phyloP scores from a whole-genome alignment of 2,113 vertebrate genomes.

The Turnix velox region DNA sequence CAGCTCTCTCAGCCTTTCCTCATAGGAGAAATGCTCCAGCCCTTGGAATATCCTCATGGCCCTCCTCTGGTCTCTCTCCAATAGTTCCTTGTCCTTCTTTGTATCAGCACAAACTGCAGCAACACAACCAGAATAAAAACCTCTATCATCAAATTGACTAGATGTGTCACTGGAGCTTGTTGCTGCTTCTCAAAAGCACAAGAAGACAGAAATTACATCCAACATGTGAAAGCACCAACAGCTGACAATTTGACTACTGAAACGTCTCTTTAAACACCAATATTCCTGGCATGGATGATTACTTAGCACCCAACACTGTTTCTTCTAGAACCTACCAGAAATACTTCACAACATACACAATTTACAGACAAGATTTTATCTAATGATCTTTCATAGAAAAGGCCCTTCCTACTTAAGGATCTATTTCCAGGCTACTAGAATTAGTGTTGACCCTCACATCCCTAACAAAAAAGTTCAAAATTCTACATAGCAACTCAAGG shows the following conservation, averaged over 20 bases:
- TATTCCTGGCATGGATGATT: background rate
- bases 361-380: background rate
- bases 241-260: background rate
- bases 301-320: background rate
- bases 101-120: background rate
- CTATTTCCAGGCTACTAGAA: background rate
- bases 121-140: background rate
- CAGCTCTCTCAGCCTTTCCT: too few relatives aligned
- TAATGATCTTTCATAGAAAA: background rate
- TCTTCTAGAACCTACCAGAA: background rate
- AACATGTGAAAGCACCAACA: background rate
- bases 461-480: background rate
- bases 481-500: background rate
- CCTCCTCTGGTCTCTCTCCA: too few relatives aligned
- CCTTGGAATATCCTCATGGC: too few relatives aligned
- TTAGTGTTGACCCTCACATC: background rate
- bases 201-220: background rate
- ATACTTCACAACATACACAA: background rate
- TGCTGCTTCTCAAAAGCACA: background rate
- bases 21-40: too few relatives aligned
- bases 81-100: too few relatives aligned
- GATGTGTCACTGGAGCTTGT: background rate
- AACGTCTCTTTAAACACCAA: background rate
- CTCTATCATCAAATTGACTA: background rate
- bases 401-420: background rate